Conservation (phyloP, 1,140 invertebrate genomes). For the Zaprionus ornatus region DNA sequence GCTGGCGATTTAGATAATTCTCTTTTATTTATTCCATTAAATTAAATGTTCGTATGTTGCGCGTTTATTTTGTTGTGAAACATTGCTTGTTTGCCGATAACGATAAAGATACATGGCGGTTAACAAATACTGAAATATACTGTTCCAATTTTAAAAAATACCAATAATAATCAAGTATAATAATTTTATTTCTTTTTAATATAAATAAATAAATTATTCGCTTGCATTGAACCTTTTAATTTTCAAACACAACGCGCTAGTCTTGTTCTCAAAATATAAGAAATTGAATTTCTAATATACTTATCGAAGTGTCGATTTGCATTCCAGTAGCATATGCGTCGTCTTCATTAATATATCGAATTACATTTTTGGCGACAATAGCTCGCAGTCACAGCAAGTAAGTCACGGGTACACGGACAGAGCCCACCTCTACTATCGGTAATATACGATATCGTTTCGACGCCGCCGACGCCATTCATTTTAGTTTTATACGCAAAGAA, state of each 20-base stretch:
- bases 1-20: background rate
- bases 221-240: no score
- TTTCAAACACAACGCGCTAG: no score
- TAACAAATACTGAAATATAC: no score
- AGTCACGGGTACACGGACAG: background rate
- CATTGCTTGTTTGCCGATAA: background rate
- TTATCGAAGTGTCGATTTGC: background rate
- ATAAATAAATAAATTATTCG: no score
- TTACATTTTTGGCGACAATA: background rate
- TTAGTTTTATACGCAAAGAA: slow-evolving; percentile 27
- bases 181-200: no score
- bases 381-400: background rate
- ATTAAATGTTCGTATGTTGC: background rate
- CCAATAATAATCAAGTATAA: no score
- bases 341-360: background rate
- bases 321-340: background rate
- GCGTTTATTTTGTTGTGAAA: background rate
- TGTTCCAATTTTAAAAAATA: no score
- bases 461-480: slow-evolving; percentile 46
- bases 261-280: no score
- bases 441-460: slow-evolving; percentile 11
- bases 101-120: no score
- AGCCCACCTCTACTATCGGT: slow-evolving; percentile 20
- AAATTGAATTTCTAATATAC: background rate
- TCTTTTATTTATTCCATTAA: background rate